Percentiles rank a stretch among this genome's conserved stretches.
These are phyloP conservation scores for Gracilinanus agilis DNA, from an alignment of 2,113 vertebrate species.

Conservation along the genomic window DNA sequence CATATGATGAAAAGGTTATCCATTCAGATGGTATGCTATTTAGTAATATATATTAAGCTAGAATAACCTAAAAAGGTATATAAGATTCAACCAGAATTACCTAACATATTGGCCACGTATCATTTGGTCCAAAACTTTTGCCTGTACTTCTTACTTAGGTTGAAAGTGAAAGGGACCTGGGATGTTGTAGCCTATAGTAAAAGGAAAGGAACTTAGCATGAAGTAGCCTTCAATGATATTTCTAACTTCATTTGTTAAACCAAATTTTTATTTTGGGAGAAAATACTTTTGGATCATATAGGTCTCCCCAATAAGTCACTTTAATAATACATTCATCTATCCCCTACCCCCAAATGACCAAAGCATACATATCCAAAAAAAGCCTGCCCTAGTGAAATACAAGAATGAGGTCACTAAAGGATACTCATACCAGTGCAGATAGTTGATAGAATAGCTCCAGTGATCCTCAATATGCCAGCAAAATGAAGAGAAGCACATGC, in stretches of 20 bases:
- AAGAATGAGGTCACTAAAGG: not conserved
- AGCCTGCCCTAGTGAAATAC: not conserved
- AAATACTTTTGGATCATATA: slow-evolving; percentile 43
- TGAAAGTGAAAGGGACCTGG: slow-evolving; percentile 4
- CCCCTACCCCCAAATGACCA: not conserved
- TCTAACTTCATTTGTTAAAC: not conserved
- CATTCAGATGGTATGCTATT: not conserved
- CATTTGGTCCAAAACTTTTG: slow-evolving; percentile 31
- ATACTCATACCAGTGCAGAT: slow-evolving; percentile 93
- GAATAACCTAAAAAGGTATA: not conserved
- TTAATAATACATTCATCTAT: not conserved
- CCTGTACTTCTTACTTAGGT: not conserved
- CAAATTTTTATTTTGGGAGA: slow-evolving; percentile 24
- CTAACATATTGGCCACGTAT: not conserved
- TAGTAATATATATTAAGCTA: not conserved
- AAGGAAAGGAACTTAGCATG: not conserved
- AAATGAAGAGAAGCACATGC: slow-evolving; percentile 99
- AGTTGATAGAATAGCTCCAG: slow-evolving; percentile 99
- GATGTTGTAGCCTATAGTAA: not conserved
- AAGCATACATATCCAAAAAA: not conserved
- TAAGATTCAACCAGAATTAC: not conserved
- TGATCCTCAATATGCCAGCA: slow-evolving; percentile 99
- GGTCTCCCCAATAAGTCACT: slow-evolving; percentile 16
- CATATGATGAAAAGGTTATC: not conserved
- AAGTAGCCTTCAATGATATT: slow-evolving; percentile 1